These are phyloP conservation scores for Poecilia velifera DNA, from an alignment of 2,797 vertebrate genomes.

Conservation along the genomic window DNA sequence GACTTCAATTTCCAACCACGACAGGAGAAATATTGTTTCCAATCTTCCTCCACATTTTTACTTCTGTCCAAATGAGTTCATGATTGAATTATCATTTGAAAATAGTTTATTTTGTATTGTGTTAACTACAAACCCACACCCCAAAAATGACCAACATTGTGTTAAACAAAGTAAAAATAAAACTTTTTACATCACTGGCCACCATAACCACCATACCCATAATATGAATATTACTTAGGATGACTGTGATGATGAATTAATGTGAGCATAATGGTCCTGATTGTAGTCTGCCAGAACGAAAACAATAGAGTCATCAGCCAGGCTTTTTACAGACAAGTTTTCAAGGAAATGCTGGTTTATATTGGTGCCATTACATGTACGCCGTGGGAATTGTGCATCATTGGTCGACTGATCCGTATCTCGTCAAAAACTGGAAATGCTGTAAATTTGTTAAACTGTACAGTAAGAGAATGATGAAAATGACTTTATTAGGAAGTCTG, in stretches of 20 bases:
- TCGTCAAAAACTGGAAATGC: not conserved
- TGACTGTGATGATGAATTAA: not conserved
- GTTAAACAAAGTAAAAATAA: not conserved
- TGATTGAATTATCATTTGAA: not conserved
- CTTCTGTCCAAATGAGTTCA: not conserved
- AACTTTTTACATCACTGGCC: not conserved
- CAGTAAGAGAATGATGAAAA: not conserved
- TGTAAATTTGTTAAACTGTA: constrained; percentile 6
- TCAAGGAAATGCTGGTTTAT: not conserved
- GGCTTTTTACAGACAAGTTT: not conserved
- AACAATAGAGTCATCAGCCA: not conserved
- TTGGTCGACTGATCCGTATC: not conserved
- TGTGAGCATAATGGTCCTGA: not conserved
- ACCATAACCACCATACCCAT: not conserved
- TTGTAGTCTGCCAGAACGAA: not conserved
- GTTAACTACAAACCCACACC: not conserved
- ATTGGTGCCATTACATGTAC: not conserved
- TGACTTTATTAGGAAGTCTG: not conserved
- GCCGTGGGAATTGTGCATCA: not conserved
- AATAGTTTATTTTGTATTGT: not conserved
- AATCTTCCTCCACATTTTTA: not conserved
- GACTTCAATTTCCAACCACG: not conserved
- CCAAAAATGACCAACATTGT: not conserved
- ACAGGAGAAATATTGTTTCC: not conserved
- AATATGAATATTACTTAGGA: not conserved